These are phyloP conservation scores for Belgica antarctica DNA, from an alignment of 2,888 invertebrate genomes.

Conservation along the genomic window DNA sequence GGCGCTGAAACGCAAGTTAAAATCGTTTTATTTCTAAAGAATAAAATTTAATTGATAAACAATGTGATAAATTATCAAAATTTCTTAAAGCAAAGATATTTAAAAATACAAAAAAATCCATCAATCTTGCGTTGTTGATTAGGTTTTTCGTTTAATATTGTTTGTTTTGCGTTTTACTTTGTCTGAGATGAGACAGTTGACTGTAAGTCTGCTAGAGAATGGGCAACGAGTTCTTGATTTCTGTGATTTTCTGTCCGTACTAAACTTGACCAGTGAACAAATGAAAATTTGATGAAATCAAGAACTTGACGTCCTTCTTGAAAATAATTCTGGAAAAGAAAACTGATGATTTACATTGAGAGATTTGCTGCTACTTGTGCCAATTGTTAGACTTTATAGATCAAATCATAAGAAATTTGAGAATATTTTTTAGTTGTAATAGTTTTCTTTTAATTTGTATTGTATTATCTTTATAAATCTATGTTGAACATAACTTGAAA, in stretches of 20 bases:
- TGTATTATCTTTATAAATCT: conserved; percentile 2
- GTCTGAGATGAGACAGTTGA: too few species aligned
- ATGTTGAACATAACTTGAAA: conserved; percentile 18
- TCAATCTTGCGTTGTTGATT: conserved; percentile 11
- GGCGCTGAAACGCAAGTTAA: too few species aligned
- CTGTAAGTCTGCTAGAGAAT: too few species aligned
- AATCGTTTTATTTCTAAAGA: conserved; percentile 17
- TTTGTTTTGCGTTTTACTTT: background rate
- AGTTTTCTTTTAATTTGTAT: conserved; percentile 13
- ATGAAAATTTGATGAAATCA: too few species aligned
- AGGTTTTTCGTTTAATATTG: background rate
- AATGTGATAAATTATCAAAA: conserved; percentile 35
- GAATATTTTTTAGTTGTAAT: background rate
- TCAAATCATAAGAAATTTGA: conserved; percentile 19
- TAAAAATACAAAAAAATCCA: conserved; percentile 8
- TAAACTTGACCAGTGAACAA: too few species aligned
- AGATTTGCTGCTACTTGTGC: conserved; percentile 39
- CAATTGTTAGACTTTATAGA: conserved; percentile 36
- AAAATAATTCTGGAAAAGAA: background rate
- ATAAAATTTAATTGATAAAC: conserved; percentile 9
- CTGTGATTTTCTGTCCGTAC: too few species aligned
- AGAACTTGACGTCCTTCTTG: background rate
- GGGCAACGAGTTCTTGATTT: too few species aligned
- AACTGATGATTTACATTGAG: background rate
- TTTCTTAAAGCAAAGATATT: background rate